Evolutionary conservation across 2,888 invertebrate species (phyloP).

Genomic region (Scrobipalpa costella): DNA sequence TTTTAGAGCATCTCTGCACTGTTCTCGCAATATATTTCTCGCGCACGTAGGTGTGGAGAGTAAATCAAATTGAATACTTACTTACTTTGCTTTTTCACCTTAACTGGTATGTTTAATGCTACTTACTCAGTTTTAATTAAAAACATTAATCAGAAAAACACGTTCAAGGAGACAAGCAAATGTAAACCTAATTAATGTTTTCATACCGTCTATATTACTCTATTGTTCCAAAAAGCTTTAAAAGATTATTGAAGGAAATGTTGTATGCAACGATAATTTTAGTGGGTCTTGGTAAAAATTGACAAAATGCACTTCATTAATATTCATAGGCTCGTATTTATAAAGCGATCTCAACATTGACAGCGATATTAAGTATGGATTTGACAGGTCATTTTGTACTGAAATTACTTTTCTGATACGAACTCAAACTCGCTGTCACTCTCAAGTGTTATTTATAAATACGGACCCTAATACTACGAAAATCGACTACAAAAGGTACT

Average conservation of each 20-base stretch:
- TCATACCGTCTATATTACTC: slow-evolving; percentile 22
- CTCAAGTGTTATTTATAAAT: too few species aligned
- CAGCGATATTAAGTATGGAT: too few species aligned
- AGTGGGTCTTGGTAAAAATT: too few species aligned
- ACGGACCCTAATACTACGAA: too few species aligned
- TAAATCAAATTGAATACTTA: slow-evolving; percentile 10
- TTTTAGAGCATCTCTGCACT: not conserved
- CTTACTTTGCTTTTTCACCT: slow-evolving; percentile 12
- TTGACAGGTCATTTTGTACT: too few species aligned
- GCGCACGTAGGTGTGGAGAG: not conserved
- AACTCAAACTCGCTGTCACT: too few species aligned
- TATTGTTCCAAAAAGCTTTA: slow-evolving; percentile 23
- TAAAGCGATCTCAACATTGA: too few species aligned
- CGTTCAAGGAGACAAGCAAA: slow-evolving; percentile 12
- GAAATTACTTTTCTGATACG: too few species aligned
- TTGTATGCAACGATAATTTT: not conserved
- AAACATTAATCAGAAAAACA: slow-evolving; percentile 24
- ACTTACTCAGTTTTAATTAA: slow-evolving; percentile 22
- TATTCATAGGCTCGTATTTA: too few species aligned
- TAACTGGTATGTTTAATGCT: slow-evolving; percentile 20
- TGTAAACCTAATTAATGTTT: slow-evolving; percentile 21
- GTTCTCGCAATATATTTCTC: not conserved
- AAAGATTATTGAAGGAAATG: slow-evolving; percentile 16
- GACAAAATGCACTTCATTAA: too few species aligned
- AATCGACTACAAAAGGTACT: too few species aligned